These are phyloP conservation scores for Gryllus bimaculatus DNA, from an alignment of 1,140 invertebrate species.

Conservation along the genomic window DNA sequence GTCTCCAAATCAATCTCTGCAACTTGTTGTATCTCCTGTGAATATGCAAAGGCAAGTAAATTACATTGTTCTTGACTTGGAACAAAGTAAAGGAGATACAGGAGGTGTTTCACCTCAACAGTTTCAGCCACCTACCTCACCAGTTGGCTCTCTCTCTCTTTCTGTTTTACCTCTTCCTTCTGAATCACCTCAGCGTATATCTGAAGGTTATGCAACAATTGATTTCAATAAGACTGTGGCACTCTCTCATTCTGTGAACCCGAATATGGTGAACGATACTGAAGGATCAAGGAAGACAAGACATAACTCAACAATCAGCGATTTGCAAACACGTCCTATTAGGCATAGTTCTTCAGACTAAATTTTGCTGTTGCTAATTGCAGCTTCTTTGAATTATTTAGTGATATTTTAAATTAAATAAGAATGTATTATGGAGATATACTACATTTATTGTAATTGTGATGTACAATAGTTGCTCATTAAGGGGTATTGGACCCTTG, in stretches of 20 bases:
- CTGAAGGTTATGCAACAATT: conserved; percentile 80
- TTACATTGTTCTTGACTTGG: conserved; percentile 67
- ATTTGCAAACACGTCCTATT: not conserved
- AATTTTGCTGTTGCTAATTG: not conserved
- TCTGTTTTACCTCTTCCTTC: conserved; percentile 30
- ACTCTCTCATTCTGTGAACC: conserved; percentile 54
- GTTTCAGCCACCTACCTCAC: not conserved
- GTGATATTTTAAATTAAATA: too few relatives aligned
- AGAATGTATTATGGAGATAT: too few relatives aligned
- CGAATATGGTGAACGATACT: conserved; percentile 41
- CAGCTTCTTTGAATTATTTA: too few relatives aligned
- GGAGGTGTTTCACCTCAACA: not conserved
- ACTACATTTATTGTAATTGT: too few relatives aligned
- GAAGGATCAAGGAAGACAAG: conserved; percentile 53
- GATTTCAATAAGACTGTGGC: conserved; percentile 89
- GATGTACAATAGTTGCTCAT: too few relatives aligned
- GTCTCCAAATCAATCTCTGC: conserved; percentile 26
- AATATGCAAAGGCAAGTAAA: conserved; percentile 41
- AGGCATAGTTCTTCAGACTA: conserved; percentile 17
- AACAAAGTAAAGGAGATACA: conserved; percentile 31
- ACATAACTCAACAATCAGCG: conserved; percentile 49
- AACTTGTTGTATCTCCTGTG: conserved; percentile 29
- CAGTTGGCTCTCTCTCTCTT: not conserved
- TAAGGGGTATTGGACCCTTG: too few relatives aligned
- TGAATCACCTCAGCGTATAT: conserved; percentile 43